phyloP scores from a whole-genome alignment of 2,797 vertebrate genomes.

The Aldrovandia affinis region DNA sequence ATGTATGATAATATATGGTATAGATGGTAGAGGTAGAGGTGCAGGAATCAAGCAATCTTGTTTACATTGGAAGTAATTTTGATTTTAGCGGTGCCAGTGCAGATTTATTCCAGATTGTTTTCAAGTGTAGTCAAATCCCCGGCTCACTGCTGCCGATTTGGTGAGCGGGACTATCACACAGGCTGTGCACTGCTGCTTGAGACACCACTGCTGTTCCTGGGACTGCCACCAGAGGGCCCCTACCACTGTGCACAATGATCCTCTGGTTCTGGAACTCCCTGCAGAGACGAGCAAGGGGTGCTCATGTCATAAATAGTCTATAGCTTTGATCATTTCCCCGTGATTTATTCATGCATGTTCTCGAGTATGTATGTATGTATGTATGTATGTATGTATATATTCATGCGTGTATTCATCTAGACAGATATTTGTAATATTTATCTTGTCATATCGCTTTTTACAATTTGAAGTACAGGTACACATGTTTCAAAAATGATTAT shows the following conservation, averaged over 20 bases:
- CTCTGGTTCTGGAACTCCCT: not conserved
- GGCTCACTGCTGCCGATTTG: not conserved
- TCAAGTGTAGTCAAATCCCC: not conserved
- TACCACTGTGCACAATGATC: not conserved
- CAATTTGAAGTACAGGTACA: not conserved
- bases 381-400: conserved; percentile 2
- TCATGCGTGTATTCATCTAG: not conserved
- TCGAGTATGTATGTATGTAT: too few relatives aligned
- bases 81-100: not conserved
- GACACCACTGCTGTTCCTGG: not conserved
- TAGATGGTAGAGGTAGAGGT: not conserved
- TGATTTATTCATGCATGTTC: not conserved
- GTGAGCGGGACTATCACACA: not conserved
- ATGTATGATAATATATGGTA: too few relatives aligned
- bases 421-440: not conserved
- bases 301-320: not conserved
- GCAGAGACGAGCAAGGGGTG: not conserved
- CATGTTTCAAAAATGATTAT: not conserved
- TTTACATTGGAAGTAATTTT: not conserved
- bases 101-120: not conserved
- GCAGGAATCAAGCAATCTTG: not conserved
- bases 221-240: conserved; percentile 31
- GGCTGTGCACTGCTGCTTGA: not conserved
- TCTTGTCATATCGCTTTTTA: not conserved
- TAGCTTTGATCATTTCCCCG: not conserved